phyloP scores from a whole-genome alignment of 2,888 invertebrate species.

The Polyommatus iphigenia region DNA sequence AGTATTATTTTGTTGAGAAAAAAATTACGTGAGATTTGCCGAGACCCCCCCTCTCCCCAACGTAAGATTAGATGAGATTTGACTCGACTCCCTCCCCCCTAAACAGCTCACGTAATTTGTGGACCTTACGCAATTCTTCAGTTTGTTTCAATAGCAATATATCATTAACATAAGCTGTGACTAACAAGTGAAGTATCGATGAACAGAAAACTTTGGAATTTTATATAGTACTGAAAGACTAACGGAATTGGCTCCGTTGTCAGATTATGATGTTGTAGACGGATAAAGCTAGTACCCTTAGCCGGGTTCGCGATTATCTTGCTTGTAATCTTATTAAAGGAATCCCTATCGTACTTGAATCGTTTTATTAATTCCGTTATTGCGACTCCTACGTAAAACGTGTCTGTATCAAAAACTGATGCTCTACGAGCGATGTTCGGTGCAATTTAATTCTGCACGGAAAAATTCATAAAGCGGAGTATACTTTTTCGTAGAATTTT shows the following conservation, averaged over 20 bases:
- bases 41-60: too few species aligned
- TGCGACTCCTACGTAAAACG: neutral
- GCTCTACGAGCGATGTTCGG: slow-evolving; percentile 1
- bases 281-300: slow-evolving; percentile 30
- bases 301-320: slow-evolving; percentile 29
- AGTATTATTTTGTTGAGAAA: too few species aligned
- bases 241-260: neutral
- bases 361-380: slow-evolving; percentile 24
- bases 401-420: neutral
- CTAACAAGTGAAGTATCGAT: neutral
- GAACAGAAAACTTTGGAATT: neutral
- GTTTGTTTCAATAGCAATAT: neutral
- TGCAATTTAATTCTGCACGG: neutral
- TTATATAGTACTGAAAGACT: neutral
- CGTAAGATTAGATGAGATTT: too few species aligned
- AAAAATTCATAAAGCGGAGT: neutral
- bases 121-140: neutral
- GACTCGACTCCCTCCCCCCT: too few species aligned
- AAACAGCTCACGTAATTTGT: too few species aligned
- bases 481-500: slow-evolving; percentile 10
- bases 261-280: slow-evolving; percentile 27
- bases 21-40: too few species aligned
- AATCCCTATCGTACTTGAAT: slow-evolving; percentile 28
- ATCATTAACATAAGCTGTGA: neutral
- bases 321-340: slow-evolving; percentile 29